These are phyloP conservation scores for Echinarachnius parma DNA, from an alignment of 53 echinoderm and acorn worm species.

Conservation along the genomic window DNA sequence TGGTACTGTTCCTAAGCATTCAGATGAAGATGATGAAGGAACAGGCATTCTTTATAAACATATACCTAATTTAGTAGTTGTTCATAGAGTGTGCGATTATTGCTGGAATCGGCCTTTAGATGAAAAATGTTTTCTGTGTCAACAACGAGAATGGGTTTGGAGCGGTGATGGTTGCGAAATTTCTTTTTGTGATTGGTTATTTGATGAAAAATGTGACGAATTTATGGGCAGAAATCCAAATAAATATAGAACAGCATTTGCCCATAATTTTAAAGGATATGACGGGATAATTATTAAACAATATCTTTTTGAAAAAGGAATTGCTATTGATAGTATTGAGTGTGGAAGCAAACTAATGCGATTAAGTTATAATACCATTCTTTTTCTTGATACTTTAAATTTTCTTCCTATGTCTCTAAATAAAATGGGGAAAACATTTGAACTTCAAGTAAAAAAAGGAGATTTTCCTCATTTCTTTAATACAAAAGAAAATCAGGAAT, in stretches of 20 bases:
- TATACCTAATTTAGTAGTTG: background rate
- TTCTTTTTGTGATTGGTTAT: background rate
- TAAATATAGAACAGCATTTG: background rate
- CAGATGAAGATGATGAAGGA: background rate
- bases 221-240: background rate
- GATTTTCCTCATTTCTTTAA: slow-evolving; percentile 5
- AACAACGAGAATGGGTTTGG: background rate
- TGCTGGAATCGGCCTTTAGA: background rate
- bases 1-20: background rate
- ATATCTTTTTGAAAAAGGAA: background rate
- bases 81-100: background rate
- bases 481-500: background rate
- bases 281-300: background rate
- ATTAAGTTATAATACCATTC: background rate
- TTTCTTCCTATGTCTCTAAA: background rate
- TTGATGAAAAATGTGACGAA: background rate
- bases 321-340: background rate
- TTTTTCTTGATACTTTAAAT: background rate
- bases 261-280: slow-evolving; percentile 1
- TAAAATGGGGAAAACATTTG: slow-evolving; percentile 2
- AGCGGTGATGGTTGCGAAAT: background rate
- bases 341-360: background rate
- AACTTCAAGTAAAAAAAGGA: background rate
- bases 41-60: background rate
- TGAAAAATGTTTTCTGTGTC: background rate